Conservation (phyloP, 2,888 invertebrate genomes). For the Linnaemya tessellans region DNA sequence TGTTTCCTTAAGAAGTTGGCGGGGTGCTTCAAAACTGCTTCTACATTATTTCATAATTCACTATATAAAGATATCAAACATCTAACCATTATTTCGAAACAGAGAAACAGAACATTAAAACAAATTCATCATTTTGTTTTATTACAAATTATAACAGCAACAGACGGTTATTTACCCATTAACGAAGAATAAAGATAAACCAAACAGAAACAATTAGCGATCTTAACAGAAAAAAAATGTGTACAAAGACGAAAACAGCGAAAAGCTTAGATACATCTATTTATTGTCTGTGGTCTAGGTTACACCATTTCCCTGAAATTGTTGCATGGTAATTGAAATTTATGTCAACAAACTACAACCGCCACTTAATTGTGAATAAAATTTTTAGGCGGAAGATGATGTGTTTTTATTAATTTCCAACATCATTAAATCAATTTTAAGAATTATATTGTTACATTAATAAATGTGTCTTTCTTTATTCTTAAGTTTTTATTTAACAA, state of each 20-base stretch:
- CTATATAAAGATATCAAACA: slow-evolving; percentile 12
- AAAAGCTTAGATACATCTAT: neutral
- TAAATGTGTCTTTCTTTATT: too few species aligned
- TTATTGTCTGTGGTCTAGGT: slow-evolving; percentile 38
- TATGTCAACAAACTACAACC: neutral
- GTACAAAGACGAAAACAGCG: slow-evolving; percentile 12
- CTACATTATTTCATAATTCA: neutral
- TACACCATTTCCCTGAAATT: slow-evolving; percentile 15
- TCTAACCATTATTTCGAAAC: slow-evolving; percentile 15
- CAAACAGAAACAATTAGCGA: slow-evolving; percentile 13
- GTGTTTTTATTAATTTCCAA: too few species aligned
- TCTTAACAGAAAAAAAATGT: neutral
- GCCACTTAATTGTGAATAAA: too few species aligned
- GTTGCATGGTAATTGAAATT: neutral
- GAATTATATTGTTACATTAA: too few species aligned
- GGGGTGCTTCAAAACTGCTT: slow-evolving; percentile 17
- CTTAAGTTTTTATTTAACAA: too few species aligned
- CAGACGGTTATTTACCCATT: slow-evolving; percentile 43
- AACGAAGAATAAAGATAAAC: slow-evolving; percentile 7
- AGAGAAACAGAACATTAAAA: slow-evolving; percentile 5
- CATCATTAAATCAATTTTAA: too few species aligned
- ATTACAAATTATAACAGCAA: slow-evolving; percentile 24
- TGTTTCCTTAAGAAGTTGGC: slow-evolving; percentile 18
- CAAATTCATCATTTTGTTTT: slow-evolving; percentile 42
- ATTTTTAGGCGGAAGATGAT: too few species aligned